Base-by-base conservation (phyloP, 2,888 invertebrate genomes). In the Spialia ferax region DNA sequence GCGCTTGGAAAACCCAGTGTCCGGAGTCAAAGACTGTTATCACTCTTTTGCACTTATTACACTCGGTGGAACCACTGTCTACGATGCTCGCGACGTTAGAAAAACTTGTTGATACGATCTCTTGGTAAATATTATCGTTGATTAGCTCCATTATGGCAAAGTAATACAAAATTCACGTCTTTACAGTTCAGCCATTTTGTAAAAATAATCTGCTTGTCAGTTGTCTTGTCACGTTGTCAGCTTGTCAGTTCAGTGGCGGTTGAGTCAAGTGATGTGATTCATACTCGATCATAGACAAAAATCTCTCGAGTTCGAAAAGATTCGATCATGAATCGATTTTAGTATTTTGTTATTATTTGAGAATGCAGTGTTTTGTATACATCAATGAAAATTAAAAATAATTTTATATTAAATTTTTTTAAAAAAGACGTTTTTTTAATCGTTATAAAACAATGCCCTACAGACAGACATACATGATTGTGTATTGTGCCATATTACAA, bases 121-220 rank as follows among this genome's bases (percentile, higher is more conserved):
- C 74, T 81, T 85, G 81, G 75, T 77, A 83, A 83, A 80, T 79
- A 72, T 78, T 71, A 79, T 83, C 81, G 82, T 83, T 89, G 74
- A 79, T 79, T 77, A 80, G 86, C 93, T 93, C 93, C 93, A 93
- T 93, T 90, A 79, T 93, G 82, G 80, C 80, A 77, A 85, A 79
- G 84, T 82, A 82, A 5, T 80, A 50, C 77, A 79, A 79, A 84
- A 82, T 79, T 88, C 85, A 91, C 92, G 91, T 92, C 89, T 88
- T 89, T 89, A 93, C 80, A 88, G 82, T 89, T 90, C 93, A 85
- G 93, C 93, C 93, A 93, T 93, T 91, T 93, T 93, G 93, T 81
- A 76, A 79, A 84, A 85, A 83, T 76, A 78, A 32, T 32, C 32
- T 32, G n/a, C n/a, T n/a, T n/a, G 32, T 32, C 32, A 1, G 8